Percentiles rank a stretch among this genome's conserved stretches.
Evolutionary conservation across 2,888 invertebrate genomes (phyloP).

Genomic region (Gortyna flavago): DNA sequence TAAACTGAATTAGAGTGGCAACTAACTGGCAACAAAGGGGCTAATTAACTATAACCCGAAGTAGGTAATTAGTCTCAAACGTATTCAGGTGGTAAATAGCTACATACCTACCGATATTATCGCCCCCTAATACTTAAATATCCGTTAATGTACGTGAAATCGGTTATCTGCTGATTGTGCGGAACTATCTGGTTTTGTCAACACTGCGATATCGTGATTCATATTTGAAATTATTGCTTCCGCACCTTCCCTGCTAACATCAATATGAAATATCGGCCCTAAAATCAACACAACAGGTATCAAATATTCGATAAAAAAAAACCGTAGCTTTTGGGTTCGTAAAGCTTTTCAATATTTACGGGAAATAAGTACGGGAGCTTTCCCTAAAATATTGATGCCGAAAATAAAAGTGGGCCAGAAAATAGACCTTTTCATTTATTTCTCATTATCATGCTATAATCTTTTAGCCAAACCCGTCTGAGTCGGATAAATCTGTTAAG

Average conservation of each 20-base stretch:
- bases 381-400: constrained; percentile 27
- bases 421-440: constrained; percentile 49
- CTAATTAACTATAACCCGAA: constrained; percentile 34
- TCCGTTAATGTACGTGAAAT: constrained; percentile 32
- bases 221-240: constrained; percentile 32
- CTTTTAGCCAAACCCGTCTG: constrained; percentile 52
- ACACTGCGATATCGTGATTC: constrained; percentile 20
- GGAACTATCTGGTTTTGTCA: constrained; percentile 29
- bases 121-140: constrained; percentile 17
- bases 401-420: constrained; percentile 37
- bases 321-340: neutral
- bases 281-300: constrained; percentile 11
- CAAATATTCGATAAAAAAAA: constrained; percentile 12
- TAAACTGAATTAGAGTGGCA: constrained; percentile 22
- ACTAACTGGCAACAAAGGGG: constrained; percentile 16
- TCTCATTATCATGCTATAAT: constrained; percentile 46
- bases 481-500: constrained; percentile 51
- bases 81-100: constrained; percentile 8
- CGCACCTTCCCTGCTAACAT: neutral
- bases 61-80: constrained; percentile 1
- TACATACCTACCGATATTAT: neutral
- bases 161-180: constrained; percentile 41
- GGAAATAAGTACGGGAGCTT: constrained; percentile 20
- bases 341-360: constrained; percentile 24
- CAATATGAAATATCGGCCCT: constrained; percentile 15